Evolutionary conservation across 1,140 invertebrate species (phyloP).

Genomic region (Drosophila ficusphila): DNA sequence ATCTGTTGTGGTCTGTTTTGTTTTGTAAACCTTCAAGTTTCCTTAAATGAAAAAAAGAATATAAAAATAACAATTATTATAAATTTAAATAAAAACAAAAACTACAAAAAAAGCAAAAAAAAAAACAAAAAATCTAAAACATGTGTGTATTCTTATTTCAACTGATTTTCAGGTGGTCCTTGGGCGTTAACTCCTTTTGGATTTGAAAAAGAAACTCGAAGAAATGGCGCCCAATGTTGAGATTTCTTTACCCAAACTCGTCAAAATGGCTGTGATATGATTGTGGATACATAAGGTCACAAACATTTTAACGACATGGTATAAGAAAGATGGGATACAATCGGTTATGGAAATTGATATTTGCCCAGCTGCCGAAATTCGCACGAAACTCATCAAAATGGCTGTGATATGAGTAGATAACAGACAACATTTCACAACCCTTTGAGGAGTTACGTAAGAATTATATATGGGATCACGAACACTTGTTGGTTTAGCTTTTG

Average conservation of each 20-base stretch:
- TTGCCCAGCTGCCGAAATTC: constrained; percentile 29
- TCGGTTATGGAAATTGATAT: not conserved
- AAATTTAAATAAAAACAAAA: constrained; percentile 79
- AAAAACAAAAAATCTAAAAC: constrained; percentile 74
- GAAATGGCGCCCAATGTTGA: constrained; percentile 49
- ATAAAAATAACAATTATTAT: constrained; percentile 76
- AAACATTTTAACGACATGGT: constrained; percentile 84
- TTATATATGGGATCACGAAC: constrained; percentile 38
- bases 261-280: constrained; percentile 85
- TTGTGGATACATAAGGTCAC: constrained; percentile 73
- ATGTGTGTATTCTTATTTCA: constrained; percentile 41
- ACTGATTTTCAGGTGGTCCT: not conserved
- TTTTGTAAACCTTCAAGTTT: constrained; percentile 82
- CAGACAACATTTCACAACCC: constrained; percentile 83
- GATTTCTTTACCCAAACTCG: constrained; percentile 84
- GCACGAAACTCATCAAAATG: constrained; percentile 83
- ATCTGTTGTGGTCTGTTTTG: constrained; percentile 83
- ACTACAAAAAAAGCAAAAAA: constrained; percentile 67
- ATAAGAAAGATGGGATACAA: constrained; percentile 67
- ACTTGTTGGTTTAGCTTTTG: constrained; percentile 58
- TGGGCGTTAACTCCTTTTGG: constrained; percentile 16
- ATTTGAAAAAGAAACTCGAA: not conserved
- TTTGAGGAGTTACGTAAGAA: constrained; percentile 84
- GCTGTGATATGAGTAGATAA: constrained; percentile 80
- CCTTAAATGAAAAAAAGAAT: constrained; percentile 76